Base-by-base conservation (phyloP, 2,113 vertebrate genomes). In the Cyprinodon brontotheroides region DNA sequence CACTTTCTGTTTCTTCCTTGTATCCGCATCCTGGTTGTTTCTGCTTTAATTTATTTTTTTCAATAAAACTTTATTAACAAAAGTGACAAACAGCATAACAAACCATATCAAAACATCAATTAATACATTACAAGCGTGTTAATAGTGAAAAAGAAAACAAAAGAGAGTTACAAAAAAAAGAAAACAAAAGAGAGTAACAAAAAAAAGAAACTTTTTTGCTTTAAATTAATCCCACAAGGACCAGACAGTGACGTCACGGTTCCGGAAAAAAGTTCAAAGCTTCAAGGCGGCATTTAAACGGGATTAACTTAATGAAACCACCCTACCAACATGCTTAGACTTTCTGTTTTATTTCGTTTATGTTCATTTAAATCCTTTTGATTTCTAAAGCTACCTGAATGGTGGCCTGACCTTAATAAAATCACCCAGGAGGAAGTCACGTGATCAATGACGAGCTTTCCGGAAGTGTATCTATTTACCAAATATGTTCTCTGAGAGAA, bases 1-100 rank as follows among this genome's bases (percentile, higher is more conserved):
- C 0, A 64, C 8, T 11, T 61, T 9, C 6, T 11, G 37, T 5
- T 6, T 76, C 71, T 83, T 20, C 66, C 37, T 2, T 68, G n/a
- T 11, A 1, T 0, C 57, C 2, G 47, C 79, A 43, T 78, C 81
- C 81, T 68, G 37, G 59, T 89, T 80, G 65, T 6, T 29, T 29
- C 29, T 29, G 29, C 1, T 29, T 29, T 29, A 29, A 29, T 29
- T 29, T 29, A 29, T 29, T 29, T 29, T 29, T 29, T 29, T 29
- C 29, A 29, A 29, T 29, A 29, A 29, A 29, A 29, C 29, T 29
- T 29, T 29, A 29, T 29, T 29, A 29, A 29, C 29, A 29, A 29
- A 29, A 29, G 29, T 29, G 29, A 29, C 29, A 29, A 29, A 29
- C 29, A 29, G 29, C 1, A 29, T 29, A 1, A 29, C 1, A 29